A percentile compares a stretch with the other conserved stretches of the same genome.
Evolutionary conservation across 2,888 invertebrate species (phyloP).

Genomic region (Altica lythri): DNA sequence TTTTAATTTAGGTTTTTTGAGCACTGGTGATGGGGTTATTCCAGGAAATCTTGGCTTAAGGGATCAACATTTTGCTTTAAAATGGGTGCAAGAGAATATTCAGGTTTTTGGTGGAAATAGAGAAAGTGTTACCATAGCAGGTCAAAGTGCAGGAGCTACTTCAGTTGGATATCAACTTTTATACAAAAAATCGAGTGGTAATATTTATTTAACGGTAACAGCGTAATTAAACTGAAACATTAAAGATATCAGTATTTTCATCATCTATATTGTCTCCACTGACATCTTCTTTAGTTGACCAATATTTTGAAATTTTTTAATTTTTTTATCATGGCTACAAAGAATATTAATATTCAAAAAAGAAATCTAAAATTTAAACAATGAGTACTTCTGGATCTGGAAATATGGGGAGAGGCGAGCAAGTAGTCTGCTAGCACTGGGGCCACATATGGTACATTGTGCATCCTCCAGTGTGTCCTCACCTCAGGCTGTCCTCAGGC

Average conservation of each 20-base stretch:
- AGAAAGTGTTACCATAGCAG: not conserved
- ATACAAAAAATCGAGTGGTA: not conserved
- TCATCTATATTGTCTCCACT: not conserved
- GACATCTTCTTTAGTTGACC: not conserved
- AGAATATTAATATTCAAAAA: not conserved
- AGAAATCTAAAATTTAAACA: too few relatives aligned
- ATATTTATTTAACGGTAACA: not conserved
- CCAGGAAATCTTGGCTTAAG: not conserved
- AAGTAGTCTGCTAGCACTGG: too few relatives aligned
- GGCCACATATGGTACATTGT: too few relatives aligned
- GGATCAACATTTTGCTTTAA: conserved; percentile 5
- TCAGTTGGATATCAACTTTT: conserved; percentile 27
- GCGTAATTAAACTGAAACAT: not conserved
- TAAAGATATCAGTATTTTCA: not conserved
- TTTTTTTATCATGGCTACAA: not conserved
- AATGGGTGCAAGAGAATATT: conserved; percentile 4
- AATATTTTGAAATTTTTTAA: not conserved
- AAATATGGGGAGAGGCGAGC: too few relatives aligned
- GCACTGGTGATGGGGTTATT: conserved; percentile 4
- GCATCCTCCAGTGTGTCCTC: too few relatives aligned
- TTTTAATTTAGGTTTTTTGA: conserved; percentile 55
- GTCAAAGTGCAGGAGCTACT: conserved; percentile 49
- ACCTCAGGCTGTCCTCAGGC: too few relatives aligned
- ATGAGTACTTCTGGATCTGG: too few relatives aligned
- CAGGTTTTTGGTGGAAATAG: not conserved